Evolutionary conservation across 1,140 invertebrate species (phyloP).

Genomic region (Heliothis virescens): DNA sequence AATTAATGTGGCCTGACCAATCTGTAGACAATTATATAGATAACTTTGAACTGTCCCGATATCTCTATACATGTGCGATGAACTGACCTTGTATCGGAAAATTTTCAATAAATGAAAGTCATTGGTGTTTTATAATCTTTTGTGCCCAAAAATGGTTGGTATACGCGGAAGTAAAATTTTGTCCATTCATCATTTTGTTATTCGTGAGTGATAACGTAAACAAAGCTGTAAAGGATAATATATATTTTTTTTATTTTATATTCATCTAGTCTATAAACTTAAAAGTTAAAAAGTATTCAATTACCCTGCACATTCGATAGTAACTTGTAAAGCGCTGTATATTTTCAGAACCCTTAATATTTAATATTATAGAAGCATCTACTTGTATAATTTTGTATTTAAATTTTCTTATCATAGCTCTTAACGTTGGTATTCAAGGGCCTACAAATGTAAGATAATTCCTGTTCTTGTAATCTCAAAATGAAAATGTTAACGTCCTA

Average conservation of each 20-base stretch:
- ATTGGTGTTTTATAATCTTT: conserved; percentile 12
- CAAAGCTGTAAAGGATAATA: too few relatives aligned
- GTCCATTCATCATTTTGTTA: background rate
- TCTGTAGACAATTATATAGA: conserved; percentile 58
- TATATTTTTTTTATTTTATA: background rate
- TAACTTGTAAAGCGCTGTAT: background rate
- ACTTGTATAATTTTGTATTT: background rate
- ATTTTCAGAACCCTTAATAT: background rate
- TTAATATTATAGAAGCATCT: conserved; percentile 2
- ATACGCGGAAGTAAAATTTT: background rate
- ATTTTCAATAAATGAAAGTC: conserved; percentile 8
- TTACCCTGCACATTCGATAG: too few relatives aligned
- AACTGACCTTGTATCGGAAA: conserved; percentile 17
- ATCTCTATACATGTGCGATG: conserved; percentile 29
- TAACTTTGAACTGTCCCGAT: conserved; percentile 45
- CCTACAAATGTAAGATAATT: background rate
- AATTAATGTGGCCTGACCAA: conserved; percentile 67
- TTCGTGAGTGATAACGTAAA: background rate
- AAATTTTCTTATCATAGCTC: conserved; percentile 23
- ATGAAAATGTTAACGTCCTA: background rate
- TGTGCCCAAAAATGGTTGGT: background rate
- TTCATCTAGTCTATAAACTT: background rate
- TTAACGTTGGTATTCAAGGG: background rate
- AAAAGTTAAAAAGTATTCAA: too few relatives aligned
- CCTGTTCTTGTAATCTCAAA: background rate